phyloP scores from a whole-genome alignment of 2,888 invertebrate species.

The Siphonodentalium dalli region DNA sequence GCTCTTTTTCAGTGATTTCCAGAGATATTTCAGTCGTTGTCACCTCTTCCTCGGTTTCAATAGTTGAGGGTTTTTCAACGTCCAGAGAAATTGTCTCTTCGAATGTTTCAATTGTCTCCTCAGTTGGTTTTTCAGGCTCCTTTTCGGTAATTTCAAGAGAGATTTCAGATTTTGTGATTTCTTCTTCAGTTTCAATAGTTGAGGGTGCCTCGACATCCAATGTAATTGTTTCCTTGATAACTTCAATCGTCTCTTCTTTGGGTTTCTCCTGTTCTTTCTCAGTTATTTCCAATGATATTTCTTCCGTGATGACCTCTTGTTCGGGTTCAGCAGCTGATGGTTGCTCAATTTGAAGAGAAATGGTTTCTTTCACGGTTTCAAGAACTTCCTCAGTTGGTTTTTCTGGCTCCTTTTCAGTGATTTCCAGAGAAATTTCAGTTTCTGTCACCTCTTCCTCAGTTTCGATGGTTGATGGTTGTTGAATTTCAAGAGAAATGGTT shows the following conservation, averaged over 20 bases:
- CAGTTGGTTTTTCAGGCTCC: constrained; percentile 6
- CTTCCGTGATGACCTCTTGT: constrained; percentile 4
- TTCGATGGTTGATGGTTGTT: not conserved
- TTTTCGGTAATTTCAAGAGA: constrained; percentile 13
- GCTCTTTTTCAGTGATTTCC: too few species aligned
- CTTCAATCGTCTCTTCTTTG: constrained; percentile 8
- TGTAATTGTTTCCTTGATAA: too few species aligned
- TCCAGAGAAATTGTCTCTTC: constrained; percentile 7
- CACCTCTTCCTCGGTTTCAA: too few species aligned
- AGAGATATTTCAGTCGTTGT: not conserved
- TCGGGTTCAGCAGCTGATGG: too few species aligned
- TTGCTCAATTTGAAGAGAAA: too few species aligned
- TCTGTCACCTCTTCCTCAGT: too few species aligned
- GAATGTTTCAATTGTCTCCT: not conserved
- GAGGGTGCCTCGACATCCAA: constrained; percentile 9
- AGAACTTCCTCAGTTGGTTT: too few species aligned
- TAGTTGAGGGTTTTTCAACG: not conserved
- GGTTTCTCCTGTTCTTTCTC: constrained; percentile 6
- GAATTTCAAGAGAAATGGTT: not conserved
- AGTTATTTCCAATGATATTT: constrained; percentile 1
- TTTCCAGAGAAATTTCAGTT: too few species aligned
- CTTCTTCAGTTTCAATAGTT: constrained; percentile 3
- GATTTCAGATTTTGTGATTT: constrained; percentile 15
- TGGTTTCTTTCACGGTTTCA: too few species aligned
- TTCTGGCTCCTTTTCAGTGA: too few species aligned